Percentiles rank a stretch among this genome's conserved stretches.
Conservation (phyloP, 2,113 vertebrate genomes). For the Bambusicola thoracicus region DNA sequence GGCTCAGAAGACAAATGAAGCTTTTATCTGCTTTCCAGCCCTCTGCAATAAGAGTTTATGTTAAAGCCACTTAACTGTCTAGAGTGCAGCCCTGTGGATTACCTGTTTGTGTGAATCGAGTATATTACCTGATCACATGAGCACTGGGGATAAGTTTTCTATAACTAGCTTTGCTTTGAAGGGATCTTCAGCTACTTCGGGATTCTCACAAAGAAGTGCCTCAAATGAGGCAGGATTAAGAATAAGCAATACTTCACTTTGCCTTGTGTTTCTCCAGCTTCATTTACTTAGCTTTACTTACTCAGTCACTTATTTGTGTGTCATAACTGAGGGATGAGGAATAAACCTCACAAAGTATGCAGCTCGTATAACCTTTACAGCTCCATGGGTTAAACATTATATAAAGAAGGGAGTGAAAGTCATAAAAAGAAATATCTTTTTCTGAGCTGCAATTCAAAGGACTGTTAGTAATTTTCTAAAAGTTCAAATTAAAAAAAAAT, state of each 20-base stretch:
- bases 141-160: background rate
- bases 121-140: constrained; percentile 69
- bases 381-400: constrained; percentile 27
- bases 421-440: constrained; percentile 42
- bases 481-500: constrained; percentile 16
- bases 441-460: constrained; percentile 31
- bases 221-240: constrained; percentile 62
- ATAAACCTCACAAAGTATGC: constrained; percentile 32
- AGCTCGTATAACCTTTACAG: constrained; percentile 8
- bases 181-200: constrained; percentile 40
- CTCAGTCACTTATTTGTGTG: constrained; percentile 10
- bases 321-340: background rate
- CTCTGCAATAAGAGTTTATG: constrained; percentile 70
- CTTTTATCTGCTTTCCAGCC: constrained; percentile 75
- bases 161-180: constrained; percentile 68
- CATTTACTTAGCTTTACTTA: constrained; percentile 52
- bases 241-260: constrained; percentile 3
- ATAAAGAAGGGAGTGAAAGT: constrained; percentile 38
- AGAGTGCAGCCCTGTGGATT: constrained; percentile 68
- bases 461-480: constrained; percentile 18
- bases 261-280: constrained; percentile 16
- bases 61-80: constrained; percentile 79
- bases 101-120: constrained; percentile 73
- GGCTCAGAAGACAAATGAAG: constrained; percentile 75
- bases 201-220: constrained; percentile 54